A percentile compares a stretch with the other conserved stretches of the same genome.
phyloP scores from a whole-genome alignment of 37 sponge, comb jelly and placozoan genomes.

The Axinella damicornis region DNA sequence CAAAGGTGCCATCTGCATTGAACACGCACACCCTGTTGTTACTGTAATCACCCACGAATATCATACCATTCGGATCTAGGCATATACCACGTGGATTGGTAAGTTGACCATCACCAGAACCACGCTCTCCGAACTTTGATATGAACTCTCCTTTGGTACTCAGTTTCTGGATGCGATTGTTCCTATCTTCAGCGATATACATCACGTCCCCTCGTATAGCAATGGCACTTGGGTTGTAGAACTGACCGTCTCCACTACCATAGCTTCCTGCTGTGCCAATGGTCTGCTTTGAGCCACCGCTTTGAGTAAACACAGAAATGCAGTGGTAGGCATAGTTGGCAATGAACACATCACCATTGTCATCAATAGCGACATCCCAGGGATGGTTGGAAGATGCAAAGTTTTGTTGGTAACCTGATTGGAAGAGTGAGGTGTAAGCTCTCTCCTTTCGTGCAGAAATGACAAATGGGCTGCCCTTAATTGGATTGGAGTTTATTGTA shows the following conservation, averaged over 20 bases:
- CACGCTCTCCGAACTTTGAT: conserved; percentile 39
- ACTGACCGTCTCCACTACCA: conserved; percentile 50
- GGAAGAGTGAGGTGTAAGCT: conserved; percentile 1
- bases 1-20: conserved; percentile 37
- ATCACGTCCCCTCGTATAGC: conserved; percentile 34
- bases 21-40: conserved; percentile 40
- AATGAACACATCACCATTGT: conserved; percentile 23
- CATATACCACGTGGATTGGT: conserved; percentile 42
- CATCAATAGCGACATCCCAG: conserved; percentile 45
- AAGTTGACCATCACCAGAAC: conserved; percentile 39
- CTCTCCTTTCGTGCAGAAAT: conserved; percentile 2
- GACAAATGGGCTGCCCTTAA: conserved; percentile 28
- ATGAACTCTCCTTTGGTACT: conserved; percentile 20
- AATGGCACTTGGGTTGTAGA: conserved; percentile 29
- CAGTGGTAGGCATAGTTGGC: conserved; percentile 22
- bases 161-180: conserved; percentile 43
- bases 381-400: neutral
- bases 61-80: conserved; percentile 20
- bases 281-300: neutral
- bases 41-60: conserved; percentile 25
- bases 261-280: neutral
- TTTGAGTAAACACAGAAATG: conserved; percentile 3
- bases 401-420: neutral
- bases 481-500: neutral
- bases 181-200: conserved; percentile 48